A percentile compares a stretch with the other conserved stretches of the same genome.
phyloP scores from a whole-genome alignment of 1,140 invertebrate genomes.

The Papilio helenus region DNA sequence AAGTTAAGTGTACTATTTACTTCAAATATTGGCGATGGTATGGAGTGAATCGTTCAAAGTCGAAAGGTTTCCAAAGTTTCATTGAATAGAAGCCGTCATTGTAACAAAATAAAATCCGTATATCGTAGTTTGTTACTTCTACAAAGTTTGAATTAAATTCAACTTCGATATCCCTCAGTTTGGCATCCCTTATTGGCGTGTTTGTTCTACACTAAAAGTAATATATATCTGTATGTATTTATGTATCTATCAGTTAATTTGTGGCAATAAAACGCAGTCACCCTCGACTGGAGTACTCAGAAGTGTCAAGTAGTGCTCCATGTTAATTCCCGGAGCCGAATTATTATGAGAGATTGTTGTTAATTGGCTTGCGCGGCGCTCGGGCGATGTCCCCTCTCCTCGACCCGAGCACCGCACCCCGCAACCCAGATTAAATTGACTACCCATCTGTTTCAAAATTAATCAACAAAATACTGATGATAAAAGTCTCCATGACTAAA shows the following conservation, averaged over 20 bases:
- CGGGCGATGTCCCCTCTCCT: background rate
- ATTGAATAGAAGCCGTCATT: no score
- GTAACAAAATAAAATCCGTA: no score
- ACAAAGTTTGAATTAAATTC: no score
- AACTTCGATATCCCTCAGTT: background rate
- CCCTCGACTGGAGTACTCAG: slow-evolving; percentile 15
- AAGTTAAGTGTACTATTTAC: background rate
- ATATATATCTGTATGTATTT: no score
- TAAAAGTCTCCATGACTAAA: background rate
- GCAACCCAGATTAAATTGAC: background rate
- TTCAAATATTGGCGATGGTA: background rate
- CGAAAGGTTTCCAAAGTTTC: no score
- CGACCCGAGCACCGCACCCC: background rate
- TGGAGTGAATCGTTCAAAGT: no score
- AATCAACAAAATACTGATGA: background rate
- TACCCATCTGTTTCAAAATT: slow-evolving; percentile 12
- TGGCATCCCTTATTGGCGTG: background rate
- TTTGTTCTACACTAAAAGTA: background rate
- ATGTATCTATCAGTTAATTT: background rate
- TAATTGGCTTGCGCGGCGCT: slow-evolving; percentile 21
- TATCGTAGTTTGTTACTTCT: no score
- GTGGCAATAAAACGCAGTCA: slow-evolving; percentile 20
- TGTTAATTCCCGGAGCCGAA: slow-evolving; percentile 14
- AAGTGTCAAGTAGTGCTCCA: slow-evolving; percentile 20
- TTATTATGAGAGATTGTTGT: slow-evolving; percentile 18